Evolutionary conservation across 23 tunicate species (phyloP), one percentile per base, ranked within the genome.

Genomic region (Halocynthia aurantium): DNA sequence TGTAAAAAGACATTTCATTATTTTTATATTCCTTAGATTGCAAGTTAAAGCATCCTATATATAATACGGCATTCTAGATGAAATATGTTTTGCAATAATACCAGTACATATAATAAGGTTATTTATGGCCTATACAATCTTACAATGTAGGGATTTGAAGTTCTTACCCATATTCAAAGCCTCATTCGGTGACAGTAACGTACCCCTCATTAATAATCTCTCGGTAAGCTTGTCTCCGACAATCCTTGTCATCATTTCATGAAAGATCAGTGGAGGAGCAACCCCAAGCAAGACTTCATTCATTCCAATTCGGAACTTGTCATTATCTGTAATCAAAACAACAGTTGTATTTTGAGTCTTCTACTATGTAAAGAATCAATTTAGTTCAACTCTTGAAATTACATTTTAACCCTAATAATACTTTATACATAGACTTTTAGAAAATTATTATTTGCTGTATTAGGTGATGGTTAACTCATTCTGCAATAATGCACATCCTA

Each of bases 241-340:
- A 17, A 80, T 76, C 7, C 80, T 31, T 19, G 57, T 73, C 71
- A 88, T 73, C 52, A 88, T 17, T 44, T 89, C 86, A 7, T 70
- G 81, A 50, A 94, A 74, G 57, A 82, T 84, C 13, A 78, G 72
- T 40, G 99, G 99, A 71, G 96, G 91, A 57, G 67, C 85, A 6
- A 94, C 65, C 7, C 99, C 99, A 22, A 88, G 78, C 61, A 71
- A 67, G 6, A 96, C 85, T 72, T 94, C 99, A 81, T 84, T 94
- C 13, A 94, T 60, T 0, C 99, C 99, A 62, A 88, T 88, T 52
- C 18, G 6, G 4, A 31, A 52, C 44, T 68, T 69, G 8, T 51
- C 61, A 51, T 9, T 61, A 55, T 31, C 44, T 31, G 44, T 31
- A 31, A 31, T 31, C 44, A 31, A 31, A 0, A 31, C 44, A 31